Conservation (phyloP, 2,888 invertebrate species). For the Morpho achilles region DNA sequence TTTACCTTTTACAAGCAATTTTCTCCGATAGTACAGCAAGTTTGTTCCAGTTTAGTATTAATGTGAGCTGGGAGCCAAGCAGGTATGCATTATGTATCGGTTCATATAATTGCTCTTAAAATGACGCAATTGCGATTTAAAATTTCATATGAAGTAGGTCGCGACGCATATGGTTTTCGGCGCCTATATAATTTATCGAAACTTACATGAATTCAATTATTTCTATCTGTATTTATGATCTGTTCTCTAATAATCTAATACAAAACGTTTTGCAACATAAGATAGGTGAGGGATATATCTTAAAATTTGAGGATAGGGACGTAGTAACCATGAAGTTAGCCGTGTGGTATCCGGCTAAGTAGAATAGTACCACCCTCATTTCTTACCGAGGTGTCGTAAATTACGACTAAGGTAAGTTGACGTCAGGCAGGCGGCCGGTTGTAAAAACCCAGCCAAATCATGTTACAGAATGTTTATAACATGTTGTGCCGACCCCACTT, state of each 20-base stretch:
- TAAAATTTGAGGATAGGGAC: no score
- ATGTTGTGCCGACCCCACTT: no score
- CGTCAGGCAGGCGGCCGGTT: no score
- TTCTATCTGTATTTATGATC: conserved; percentile 8
- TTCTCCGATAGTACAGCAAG: conserved; percentile 8
- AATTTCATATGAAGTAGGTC: conserved; percentile 23
- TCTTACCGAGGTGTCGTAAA: no score
- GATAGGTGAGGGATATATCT: no score
- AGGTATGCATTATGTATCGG: conserved; percentile 23
- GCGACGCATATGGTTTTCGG: conserved; percentile 21
- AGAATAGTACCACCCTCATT: no score
- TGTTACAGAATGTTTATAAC: no score
- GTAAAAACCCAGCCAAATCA: no score
- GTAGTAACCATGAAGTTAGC: no score
- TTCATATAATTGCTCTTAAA: conserved; percentile 20
- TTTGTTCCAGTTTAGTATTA: conserved; percentile 16
- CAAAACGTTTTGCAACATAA: no score
- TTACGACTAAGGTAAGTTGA: no score
- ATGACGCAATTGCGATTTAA: conserved; percentile 26
- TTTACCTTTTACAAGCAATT: conserved; percentile 6
- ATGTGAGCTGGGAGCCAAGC: conserved; percentile 10
- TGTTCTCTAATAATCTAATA: conserved; percentile 1
- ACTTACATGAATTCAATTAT: conserved; percentile 2
- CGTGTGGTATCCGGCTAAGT: no score
- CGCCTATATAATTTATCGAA: conserved; percentile 10